A percentile compares a stretch with the other conserved stretches of the same genome.
These are phyloP conservation scores for Deroplatys truncata DNA, from an alignment of 2,888 invertebrate species.

Conservation along the genomic window DNA sequence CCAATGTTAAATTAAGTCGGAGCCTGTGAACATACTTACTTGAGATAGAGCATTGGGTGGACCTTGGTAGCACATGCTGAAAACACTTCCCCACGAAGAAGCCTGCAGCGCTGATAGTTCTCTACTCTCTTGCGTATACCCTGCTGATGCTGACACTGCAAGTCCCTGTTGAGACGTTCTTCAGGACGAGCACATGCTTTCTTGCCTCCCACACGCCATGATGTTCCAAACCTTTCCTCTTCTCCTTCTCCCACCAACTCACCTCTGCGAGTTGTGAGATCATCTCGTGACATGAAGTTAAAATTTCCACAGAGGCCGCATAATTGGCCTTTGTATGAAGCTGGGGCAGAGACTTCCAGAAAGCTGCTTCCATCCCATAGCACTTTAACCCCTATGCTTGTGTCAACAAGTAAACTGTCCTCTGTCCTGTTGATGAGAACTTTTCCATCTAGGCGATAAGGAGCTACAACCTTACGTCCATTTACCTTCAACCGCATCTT, in stretches of 20 bases:
- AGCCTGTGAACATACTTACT: slow-evolving; percentile 42
- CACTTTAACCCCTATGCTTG: slow-evolving; percentile 74
- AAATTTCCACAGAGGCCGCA: slow-evolving; percentile 96
- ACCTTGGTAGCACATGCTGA: slow-evolving; percentile 73
- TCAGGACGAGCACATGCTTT: slow-evolving; percentile 61
- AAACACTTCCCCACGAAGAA: slow-evolving; percentile 57
- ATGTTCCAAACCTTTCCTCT: slow-evolving; percentile 71
- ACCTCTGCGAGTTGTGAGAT: slow-evolving; percentile 69
- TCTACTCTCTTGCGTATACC: slow-evolving; percentile 35
- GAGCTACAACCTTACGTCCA: slow-evolving; percentile 67
- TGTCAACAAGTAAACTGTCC: slow-evolving; percentile 62
- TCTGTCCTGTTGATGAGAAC: slow-evolving; percentile 54
- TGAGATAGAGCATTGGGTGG: slow-evolving; percentile 77
- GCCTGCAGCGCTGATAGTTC: slow-evolving; percentile 49
- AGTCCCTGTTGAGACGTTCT: slow-evolving; percentile 43
- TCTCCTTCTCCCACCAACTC: slow-evolving; percentile 58
- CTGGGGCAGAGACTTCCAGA: slow-evolving; percentile 77
- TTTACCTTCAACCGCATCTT: slow-evolving; percentile 83
- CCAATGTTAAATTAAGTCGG: too few relatives aligned
- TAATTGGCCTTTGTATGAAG: slow-evolving; percentile 65
- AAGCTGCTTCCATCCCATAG: slow-evolving; percentile 93
- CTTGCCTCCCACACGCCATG: slow-evolving; percentile 86
- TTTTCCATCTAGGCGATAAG: slow-evolving; percentile 51
- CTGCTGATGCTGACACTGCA: slow-evolving; percentile 23
- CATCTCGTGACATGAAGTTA: slow-evolving; percentile 81